Evolutionary conservation across 1,140 invertebrate species (phyloP).

Genomic region (Macrobrachium nipponense): DNA sequence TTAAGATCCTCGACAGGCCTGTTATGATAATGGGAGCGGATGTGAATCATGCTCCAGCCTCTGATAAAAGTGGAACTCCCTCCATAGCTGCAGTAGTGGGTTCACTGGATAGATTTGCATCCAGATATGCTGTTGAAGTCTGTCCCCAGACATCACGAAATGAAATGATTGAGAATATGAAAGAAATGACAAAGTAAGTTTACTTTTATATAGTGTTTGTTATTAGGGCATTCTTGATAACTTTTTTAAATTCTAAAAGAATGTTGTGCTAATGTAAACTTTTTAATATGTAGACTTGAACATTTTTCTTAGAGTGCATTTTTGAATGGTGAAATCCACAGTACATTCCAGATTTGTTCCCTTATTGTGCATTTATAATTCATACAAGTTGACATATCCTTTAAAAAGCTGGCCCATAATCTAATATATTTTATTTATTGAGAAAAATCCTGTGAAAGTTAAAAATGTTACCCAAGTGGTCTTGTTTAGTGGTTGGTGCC

Average conservation of each 20-base stretch:
- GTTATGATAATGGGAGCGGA: constrained; percentile 78
- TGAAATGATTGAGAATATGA: constrained; percentile 75
- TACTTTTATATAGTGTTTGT: constrained; percentile 11
- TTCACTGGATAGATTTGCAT: constrained; percentile 76
- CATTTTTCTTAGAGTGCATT: too few relatives aligned
- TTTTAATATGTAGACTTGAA: background rate
- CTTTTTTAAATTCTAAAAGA: background rate
- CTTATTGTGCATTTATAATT: too few relatives aligned
- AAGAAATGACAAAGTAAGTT: constrained; percentile 71
- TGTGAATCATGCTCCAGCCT: constrained; percentile 77
- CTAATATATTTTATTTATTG: too few relatives aligned
- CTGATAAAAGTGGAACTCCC: constrained; percentile 71
- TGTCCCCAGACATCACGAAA: constrained; percentile 75
- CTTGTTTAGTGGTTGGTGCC: too few relatives aligned
- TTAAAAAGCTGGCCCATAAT: too few relatives aligned
- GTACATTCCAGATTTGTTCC: too few relatives aligned
- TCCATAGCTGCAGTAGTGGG: constrained; percentile 75
- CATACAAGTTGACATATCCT: too few relatives aligned
- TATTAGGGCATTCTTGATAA: background rate
- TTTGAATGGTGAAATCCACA: too few relatives aligned
- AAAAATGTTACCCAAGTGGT: too few relatives aligned
- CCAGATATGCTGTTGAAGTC: constrained; percentile 75
- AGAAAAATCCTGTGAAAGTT: too few relatives aligned
- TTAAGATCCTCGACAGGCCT: constrained; percentile 73
- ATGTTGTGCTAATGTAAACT: background rate